phyloP scores from a whole-genome alignment of 2,888 invertebrate species.

The Morpho achilles region DNA sequence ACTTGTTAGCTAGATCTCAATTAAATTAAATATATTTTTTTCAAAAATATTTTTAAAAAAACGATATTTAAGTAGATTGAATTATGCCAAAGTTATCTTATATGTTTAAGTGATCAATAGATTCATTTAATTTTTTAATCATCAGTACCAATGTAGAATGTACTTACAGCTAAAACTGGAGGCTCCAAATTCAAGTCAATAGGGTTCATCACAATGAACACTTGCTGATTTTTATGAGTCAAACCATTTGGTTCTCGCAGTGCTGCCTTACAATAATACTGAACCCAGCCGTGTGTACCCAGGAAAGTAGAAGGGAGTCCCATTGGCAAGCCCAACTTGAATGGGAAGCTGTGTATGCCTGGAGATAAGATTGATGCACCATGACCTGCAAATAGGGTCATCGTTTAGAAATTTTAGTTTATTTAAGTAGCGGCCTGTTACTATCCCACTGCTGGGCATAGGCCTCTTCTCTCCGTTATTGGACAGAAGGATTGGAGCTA shows the following conservation, averaged over 20 bases:
- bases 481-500: too few species aligned
- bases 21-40: too few species aligned
- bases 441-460: too few species aligned
- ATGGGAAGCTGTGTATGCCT: constrained; percentile 96
- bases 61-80: too few species aligned
- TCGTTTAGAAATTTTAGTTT: too few species aligned
- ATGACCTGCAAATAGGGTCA: constrained; percentile 79
- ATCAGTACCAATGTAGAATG: not conserved
- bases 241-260: constrained; percentile 92
- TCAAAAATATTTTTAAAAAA: too few species aligned
- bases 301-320: constrained; percentile 95
- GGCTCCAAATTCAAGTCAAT: constrained; percentile 95
- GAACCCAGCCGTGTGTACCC: constrained; percentile 97
- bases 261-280: constrained; percentile 95
- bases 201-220: constrained; percentile 98
- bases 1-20: too few species aligned
- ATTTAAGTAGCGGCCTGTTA: too few species aligned
- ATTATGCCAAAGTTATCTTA: too few species aligned
- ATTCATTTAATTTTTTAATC: too few species aligned
- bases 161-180: constrained; percentile 89
- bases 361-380: constrained; percentile 91
- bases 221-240: constrained; percentile 96
- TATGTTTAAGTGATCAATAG: too few species aligned
- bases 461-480: too few species aligned
- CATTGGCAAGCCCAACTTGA: constrained; percentile 93